phyloP scores from a whole-genome alignment of 2,113 vertebrate genomes.

The Etia nguti region DNA sequence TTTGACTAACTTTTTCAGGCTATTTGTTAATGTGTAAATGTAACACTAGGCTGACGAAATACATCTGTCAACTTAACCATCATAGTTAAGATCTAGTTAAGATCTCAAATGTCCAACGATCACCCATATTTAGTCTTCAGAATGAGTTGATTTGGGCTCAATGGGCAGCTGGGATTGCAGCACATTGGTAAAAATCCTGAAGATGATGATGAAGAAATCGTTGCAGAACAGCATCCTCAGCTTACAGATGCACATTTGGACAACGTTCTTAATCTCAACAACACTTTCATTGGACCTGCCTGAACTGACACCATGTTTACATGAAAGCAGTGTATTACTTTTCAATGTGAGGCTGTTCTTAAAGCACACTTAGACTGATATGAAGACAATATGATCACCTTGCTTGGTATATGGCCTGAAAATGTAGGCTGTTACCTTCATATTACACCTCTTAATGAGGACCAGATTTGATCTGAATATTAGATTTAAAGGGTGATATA shows the following conservation, averaged over 20 bases:
- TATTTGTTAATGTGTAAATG: background rate
- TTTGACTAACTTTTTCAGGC: background rate
- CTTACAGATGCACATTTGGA: background rate
- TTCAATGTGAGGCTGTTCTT: background rate
- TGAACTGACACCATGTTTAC: background rate
- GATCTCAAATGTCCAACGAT: background rate
- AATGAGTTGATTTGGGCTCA: rapidly evolving
- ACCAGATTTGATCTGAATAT: background rate
- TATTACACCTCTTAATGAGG: background rate
- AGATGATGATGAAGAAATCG: background rate
- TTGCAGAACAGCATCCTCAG: background rate
- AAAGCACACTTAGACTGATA: background rate
- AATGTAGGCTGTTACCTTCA: background rate
- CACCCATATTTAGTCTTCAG: background rate
- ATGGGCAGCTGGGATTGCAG: background rate
- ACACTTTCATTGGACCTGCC: background rate
- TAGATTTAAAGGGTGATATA: background rate
- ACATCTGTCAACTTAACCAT: background rate
- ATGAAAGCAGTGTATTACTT: background rate
- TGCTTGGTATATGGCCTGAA: background rate
- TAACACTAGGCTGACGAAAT: background rate
- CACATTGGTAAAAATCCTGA: background rate
- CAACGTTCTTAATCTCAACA: background rate
- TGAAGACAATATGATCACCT: background rate
- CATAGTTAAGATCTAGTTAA: background rate